A percentile compares a stretch with the other conserved stretches of the same genome.
Conservation (phyloP, 2,113 vertebrate species). For the Brachirus orientalis region DNA sequence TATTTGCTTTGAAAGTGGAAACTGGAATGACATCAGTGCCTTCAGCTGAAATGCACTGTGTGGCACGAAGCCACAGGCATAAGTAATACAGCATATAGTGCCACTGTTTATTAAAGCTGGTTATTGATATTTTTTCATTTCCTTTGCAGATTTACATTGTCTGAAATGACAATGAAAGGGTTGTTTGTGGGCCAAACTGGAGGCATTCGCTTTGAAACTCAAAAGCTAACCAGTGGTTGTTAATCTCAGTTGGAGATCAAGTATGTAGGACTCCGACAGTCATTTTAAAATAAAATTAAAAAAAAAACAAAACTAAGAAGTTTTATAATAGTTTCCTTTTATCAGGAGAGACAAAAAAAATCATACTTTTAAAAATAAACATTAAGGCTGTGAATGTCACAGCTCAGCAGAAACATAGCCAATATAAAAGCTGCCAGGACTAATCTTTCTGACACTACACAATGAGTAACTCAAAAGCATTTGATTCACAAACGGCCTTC, state of each 20-base stretch:
- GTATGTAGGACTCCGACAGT: no score
- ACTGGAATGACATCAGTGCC: slow-evolving; percentile 26
- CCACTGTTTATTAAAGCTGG: slow-evolving; percentile 22
- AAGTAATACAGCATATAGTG: slow-evolving; percentile 46
- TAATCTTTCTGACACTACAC: slow-evolving; percentile 22
- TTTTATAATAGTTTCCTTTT: no score
- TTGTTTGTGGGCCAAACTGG: slow-evolving; percentile 46
- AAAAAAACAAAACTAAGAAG: no score
- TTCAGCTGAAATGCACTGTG: slow-evolving; percentile 24
- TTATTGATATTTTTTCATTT: slow-evolving; percentile 6
- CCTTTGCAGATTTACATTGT: slow-evolving; percentile 26
- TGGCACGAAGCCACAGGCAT: background rate
- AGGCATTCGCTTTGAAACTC: no score
- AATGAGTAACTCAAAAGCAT: slow-evolving; percentile 29
- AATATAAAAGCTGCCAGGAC: slow-evolving; percentile 1
- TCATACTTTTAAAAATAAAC: background rate
- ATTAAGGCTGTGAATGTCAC: background rate
- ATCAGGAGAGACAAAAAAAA: no score
- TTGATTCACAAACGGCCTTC: slow-evolving; percentile 1
- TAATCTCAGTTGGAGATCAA: slow-evolving; percentile 9
- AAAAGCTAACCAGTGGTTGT: slow-evolving; percentile 14
- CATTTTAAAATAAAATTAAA: no score
- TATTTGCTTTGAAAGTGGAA: slow-evolving; percentile 24
- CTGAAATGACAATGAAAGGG: slow-evolving; percentile 21
- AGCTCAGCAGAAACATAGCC: slow-evolving; percentile 3